Base-by-base conservation (phyloP, 2,888 invertebrate genomes). In the Adelognathus sp. region DNA sequence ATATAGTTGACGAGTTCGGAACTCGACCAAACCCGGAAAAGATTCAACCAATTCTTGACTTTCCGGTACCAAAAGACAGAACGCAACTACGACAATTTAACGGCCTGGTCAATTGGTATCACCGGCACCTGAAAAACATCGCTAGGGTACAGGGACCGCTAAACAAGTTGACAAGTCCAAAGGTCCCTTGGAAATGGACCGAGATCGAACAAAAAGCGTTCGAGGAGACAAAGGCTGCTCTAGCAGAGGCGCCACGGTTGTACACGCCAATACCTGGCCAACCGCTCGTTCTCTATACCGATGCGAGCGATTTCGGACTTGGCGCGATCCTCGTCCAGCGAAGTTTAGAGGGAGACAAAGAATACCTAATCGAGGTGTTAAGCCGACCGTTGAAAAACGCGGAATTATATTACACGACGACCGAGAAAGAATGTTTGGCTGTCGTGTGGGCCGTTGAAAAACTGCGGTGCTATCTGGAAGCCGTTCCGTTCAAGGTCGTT, bases 101-200 rank as follows among this genome's bases (percentile, higher is more conserved):
- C n/a, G 76, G 80, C 1, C 52, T 76, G 1, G 67, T 82, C 0
- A 78, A 82, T 4, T 82, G 77, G 78, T 81, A 81, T 6, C 81
- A 79, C 21, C 58, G 81, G 2, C 81, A 81, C 14, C 24, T 76
- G 3, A 70, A 70, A 24, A 61, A 54, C 24, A 31, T 64, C 21
- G 63, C 76, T 0, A 33, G 44, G 3, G 24, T 69, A 9, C 54
- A 76, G 61, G 75, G 75, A 6, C 75, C 75, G 0, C 31, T 76
- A 7, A 54, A 70, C 44, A 70, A 76, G 18, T 56, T 58, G 4
- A 71, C 50, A 9, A 71, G 50, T 54, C 64, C 64, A 72, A 2
- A 54, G 58, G 60, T 44, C 74, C 79, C 7, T 67, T 33, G 33
- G 33, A 6, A 33, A 33, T 76, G 64, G 63, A 76, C 58, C 1